Base-by-base conservation (phyloP, 2,797 vertebrate genomes). In the Numenius phaeopus region DNA sequence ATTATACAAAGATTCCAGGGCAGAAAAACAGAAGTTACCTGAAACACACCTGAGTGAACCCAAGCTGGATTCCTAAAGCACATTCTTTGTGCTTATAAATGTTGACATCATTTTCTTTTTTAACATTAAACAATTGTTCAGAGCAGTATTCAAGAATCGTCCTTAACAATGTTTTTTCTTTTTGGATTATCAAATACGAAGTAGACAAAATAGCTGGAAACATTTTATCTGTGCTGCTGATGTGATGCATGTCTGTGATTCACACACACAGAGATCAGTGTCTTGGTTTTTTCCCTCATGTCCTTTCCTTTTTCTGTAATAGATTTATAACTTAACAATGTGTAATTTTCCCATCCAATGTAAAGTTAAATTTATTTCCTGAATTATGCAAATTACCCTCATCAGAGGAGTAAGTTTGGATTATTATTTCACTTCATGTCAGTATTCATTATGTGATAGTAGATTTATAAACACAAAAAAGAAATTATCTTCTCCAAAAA, bases 201-300 rank as follows among this genome's bases (percentile, higher is more conserved):
- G 13, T 29, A 37, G 49, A 30, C 26, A 77, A 20, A 83, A 62
- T 17, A 77, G 23, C 40, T 70, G 40, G 67, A 66, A 69, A 49
- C 15, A 10, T 29, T 4, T 40, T 71, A 15, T 29, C 29, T 77
- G n/a, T 46, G 61, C 52, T 82, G 49, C 76, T 29, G 52, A 22
- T 27, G 23, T 15, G 46, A 32, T 66, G 44, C 23, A 4, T 79
- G 18, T 64, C 62, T 69, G 32, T 59, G 64, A 80, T 66, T 88
- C 26, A 18, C 24, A 21, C 21, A 22, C 24, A 52, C 11, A 24
- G 0, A 32, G 11, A n/a, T 44, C 23, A 16, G 12, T 39, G 26
- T 59, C 32, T 72, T 47, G 22, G 0, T 0, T 83, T 54, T 50
- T 14, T n/a, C 18, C 2, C 32, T 71, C 10, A 19, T n/a, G 42